Percentiles rank a stretch among this genome's conserved stretches.
Evolutionary conservation across 2,797 vertebrate species (phyloP).

Genomic region (Garrulus glandarius): DNA sequence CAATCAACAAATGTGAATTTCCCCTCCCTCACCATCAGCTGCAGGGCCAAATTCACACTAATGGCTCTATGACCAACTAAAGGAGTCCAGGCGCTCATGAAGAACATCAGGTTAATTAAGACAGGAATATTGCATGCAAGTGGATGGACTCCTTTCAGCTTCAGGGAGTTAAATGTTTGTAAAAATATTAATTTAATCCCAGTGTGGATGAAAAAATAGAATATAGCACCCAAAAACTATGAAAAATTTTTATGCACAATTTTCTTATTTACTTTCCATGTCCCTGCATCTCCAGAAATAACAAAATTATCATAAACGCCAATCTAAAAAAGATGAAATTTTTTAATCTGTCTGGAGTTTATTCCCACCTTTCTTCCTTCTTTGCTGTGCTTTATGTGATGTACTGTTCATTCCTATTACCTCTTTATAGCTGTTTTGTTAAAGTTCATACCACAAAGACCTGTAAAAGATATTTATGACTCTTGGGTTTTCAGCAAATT

Average conservation of each 20-base stretch:
- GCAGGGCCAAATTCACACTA: not conserved
- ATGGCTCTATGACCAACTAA: not conserved
- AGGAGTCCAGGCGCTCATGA: not conserved
- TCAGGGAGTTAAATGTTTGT: not conserved
- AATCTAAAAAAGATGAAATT: conserved; percentile 35
- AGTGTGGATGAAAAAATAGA: not conserved
- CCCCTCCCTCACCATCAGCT: not conserved
- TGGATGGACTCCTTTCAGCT: not conserved
- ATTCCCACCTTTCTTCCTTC: conserved; percentile 46
- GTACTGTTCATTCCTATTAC: conserved; percentile 73
- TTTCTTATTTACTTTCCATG: not conserved
- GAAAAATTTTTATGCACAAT: not conserved
- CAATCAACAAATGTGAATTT: not conserved
- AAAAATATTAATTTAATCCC: not conserved
- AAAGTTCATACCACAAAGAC: conserved; percentile 79
- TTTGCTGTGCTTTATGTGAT: conserved; percentile 54
- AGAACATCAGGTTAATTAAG: not conserved
- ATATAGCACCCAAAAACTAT: not conserved
- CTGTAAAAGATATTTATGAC: conserved; percentile 77
- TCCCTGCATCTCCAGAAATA: not conserved
- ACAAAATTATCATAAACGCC: not conserved
- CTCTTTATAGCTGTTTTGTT: conserved; percentile 79
- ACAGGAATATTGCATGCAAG: not conserved
- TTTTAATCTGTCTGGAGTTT: conserved; percentile 71
- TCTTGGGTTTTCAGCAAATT: conserved; percentile 74